Evolutionary conservation across 2,797 vertebrate species (phyloP).

Genomic region (Melanotaenia maccullochi): DNA sequence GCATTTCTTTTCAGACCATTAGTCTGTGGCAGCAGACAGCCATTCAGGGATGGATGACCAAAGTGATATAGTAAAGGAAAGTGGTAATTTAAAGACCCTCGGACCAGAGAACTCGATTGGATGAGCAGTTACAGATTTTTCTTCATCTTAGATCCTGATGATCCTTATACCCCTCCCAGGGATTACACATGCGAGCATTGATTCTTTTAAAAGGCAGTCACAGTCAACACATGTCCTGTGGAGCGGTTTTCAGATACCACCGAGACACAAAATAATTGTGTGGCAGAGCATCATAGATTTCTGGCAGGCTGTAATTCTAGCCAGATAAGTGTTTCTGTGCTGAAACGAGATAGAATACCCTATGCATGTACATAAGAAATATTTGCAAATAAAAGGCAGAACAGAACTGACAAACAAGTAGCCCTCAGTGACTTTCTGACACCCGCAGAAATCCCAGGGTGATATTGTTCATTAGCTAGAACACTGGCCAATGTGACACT

Average conservation of each 20-base stretch:
- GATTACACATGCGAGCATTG: slow-evolving; percentile 50
- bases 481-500: slow-evolving; percentile 43
- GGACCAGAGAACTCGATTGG: slow-evolving; percentile 37
- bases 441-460: slow-evolving; percentile 42
- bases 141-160: slow-evolving; percentile 49
- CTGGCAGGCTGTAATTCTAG: slow-evolving; percentile 48
- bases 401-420: slow-evolving; percentile 41
- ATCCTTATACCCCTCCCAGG: slow-evolving; percentile 49
- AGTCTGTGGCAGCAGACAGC: slow-evolving; percentile 30
- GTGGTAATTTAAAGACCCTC: slow-evolving; percentile 50
- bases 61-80: slow-evolving; percentile 47
- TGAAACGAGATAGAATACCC: slow-evolving; percentile 41
- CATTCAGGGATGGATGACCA: slow-evolving; percentile 44
- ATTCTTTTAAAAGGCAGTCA: slow-evolving; percentile 56
- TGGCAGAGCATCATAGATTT: slow-evolving; percentile 53
- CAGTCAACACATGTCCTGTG: slow-evolving; percentile 46
- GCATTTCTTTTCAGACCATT: slow-evolving; percentile 29
- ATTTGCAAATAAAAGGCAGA: slow-evolving; percentile 53
- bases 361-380: slow-evolving; percentile 52
- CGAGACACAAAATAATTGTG: slow-evolving; percentile 52
- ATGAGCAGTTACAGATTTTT: slow-evolving; percentile 55
- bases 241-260: slow-evolving; percentile 25
- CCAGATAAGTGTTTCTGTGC: slow-evolving; percentile 33
- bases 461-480: slow-evolving; percentile 58
- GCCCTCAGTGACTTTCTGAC: slow-evolving; percentile 60